phyloP scores from a whole-genome alignment of 2,888 invertebrate genomes.

The Aplocera efformata region DNA sequence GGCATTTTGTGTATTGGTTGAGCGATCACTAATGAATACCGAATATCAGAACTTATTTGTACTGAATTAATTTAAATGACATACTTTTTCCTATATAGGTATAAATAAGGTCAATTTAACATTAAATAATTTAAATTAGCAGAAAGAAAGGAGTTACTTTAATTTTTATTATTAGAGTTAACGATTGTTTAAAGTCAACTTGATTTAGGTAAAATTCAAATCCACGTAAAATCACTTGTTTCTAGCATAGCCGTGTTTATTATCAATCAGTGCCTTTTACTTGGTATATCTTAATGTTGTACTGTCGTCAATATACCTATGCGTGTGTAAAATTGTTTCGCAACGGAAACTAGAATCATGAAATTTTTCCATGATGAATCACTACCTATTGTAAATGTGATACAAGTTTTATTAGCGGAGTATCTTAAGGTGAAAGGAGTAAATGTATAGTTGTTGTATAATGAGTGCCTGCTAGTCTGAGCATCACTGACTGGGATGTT shows the following conservation, averaged over 20 bases:
- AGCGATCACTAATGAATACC: too few relatives aligned
- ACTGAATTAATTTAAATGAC: too few relatives aligned
- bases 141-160: too few relatives aligned
- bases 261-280: constrained; percentile 51
- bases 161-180: too few relatives aligned
- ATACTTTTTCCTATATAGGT: too few relatives aligned
- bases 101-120: too few relatives aligned
- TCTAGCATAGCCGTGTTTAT: constrained; percentile 23
- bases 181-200: constrained; percentile 1
- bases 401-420: constrained; percentile 15
- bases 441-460: constrained; percentile 30
- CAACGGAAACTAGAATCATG: constrained; percentile 15
- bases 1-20: too few relatives aligned
- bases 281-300: constrained; percentile 32
- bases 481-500: constrained; percentile 79
- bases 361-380: constrained; percentile 11
- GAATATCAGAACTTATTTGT: too few relatives aligned
- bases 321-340: constrained; percentile 19
- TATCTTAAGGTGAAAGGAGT: constrained; percentile 25
- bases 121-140: too few relatives aligned
- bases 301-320: constrained; percentile 21
- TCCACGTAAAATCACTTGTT: constrained; percentile 13
- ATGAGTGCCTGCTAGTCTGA: constrained; percentile 77
- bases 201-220: constrained; percentile 7
- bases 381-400: constrained; percentile 19